Percentiles rank a stretch among this genome's conserved stretches.
Conservation (phyloP, 2,113 vertebrate genomes). For the Nestor notabilis region DNA sequence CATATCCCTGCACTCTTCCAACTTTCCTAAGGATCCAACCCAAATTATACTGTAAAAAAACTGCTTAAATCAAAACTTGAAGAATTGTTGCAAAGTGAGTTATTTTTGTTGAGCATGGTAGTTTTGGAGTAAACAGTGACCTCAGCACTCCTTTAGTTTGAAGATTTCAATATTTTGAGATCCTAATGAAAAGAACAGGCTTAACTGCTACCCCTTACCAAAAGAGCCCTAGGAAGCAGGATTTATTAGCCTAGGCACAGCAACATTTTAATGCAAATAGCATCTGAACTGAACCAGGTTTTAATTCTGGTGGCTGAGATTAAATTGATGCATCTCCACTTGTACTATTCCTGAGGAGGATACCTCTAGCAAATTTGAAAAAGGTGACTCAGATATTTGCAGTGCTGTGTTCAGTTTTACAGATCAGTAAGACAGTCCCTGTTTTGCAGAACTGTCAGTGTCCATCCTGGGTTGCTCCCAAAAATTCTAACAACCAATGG, state of each 20-base stretch:
- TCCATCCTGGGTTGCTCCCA: not conserved
- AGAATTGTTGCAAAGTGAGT: not conserved
- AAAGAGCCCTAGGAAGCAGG: not conserved
- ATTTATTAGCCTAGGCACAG: not conserved
- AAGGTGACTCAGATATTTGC: not conserved
- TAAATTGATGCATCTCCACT: not conserved
- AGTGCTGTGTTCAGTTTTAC: not conserved
- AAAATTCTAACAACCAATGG: not conserved
- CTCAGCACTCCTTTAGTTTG: not conserved
- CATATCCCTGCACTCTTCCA: not conserved
- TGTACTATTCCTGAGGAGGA: rapidly evolving
- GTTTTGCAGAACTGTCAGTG: not conserved
- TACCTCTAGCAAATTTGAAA: not conserved
- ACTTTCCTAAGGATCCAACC: not conserved
- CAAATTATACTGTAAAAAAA: not conserved
- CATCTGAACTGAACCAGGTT: not conserved
- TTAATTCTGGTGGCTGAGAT: not conserved
- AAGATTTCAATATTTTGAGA: not conserved
- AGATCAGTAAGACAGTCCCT: not conserved
- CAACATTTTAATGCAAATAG: not conserved
- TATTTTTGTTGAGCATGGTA: not conserved
- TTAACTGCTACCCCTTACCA: not conserved
- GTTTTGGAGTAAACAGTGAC: not conserved
- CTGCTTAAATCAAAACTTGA: not conserved
- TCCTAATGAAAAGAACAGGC: not conserved